Conservation (phyloP, 2,113 vertebrate species). For the Elgaria multicarinata region DNA sequence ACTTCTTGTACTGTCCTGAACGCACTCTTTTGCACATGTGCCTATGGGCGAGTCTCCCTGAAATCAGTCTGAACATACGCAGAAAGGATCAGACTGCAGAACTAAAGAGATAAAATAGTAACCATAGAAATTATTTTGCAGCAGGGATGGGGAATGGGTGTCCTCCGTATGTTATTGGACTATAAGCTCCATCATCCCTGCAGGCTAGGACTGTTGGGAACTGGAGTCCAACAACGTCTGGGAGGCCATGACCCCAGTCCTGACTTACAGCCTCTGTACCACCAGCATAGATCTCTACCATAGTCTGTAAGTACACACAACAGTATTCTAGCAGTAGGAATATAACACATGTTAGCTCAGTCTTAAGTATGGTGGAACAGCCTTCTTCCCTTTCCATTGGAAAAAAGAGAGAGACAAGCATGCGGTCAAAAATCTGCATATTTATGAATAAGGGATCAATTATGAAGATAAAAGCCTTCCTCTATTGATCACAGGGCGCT, state of each 20-base stretch:
- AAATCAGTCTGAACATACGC: background rate
- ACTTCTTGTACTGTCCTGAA: background rate
- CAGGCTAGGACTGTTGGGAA: too few species aligned
- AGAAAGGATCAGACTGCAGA: background rate
- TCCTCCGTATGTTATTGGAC: too few species aligned
- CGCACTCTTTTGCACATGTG: background rate
- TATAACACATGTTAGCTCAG: background rate
- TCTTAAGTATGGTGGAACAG: background rate
- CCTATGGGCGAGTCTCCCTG: background rate
- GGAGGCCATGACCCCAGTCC: too few species aligned
- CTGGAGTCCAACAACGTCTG: too few species aligned
- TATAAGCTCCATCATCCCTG: too few species aligned
- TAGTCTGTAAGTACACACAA: background rate
- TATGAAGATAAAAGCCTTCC: conserved; percentile 34
- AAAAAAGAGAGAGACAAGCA: background rate
- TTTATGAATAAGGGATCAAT: conserved; percentile 38
- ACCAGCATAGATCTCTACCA: background rate
- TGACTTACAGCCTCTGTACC: background rate
- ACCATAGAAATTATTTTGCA: too few species aligned
- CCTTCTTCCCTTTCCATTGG: background rate
- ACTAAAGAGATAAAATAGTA: too few species aligned
- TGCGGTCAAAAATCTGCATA: conserved; percentile 31
- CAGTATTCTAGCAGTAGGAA: background rate
- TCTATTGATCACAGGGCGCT: conserved; percentile 35
- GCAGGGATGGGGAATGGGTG: background rate